Evolutionary conservation across 1,140 invertebrate species (phyloP).

Genomic region (Sarcophaga peregrina): DNA sequence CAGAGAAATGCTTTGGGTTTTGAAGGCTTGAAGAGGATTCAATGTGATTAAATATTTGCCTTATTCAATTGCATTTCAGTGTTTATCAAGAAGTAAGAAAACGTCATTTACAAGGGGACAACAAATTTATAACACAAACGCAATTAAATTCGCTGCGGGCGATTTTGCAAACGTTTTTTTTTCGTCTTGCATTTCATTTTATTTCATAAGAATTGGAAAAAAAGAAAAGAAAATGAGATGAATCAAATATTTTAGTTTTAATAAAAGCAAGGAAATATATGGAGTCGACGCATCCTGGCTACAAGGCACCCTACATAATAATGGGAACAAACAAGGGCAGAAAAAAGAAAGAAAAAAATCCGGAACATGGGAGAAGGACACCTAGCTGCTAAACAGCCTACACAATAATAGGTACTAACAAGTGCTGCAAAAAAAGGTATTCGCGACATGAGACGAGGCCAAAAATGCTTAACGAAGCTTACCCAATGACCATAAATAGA

Average conservation of each 20-base stretch:
- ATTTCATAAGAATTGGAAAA: background rate
- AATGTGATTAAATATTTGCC: background rate
- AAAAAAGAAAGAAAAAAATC: no score
- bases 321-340: no score
- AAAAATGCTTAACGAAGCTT: no score
- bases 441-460: no score
- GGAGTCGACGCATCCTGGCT: no score
- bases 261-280: background rate
- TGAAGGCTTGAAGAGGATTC: background rate
- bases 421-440: no score
- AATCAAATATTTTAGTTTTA: background rate
- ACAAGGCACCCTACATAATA: no score
- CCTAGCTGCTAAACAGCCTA: no score
- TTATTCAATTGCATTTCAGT: background rate
- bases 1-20: background rate
- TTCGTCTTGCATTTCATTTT: background rate
- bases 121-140: conserved; percentile 47
- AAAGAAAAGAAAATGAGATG: background rate
- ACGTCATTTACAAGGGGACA: conserved; percentile 39
- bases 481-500: no score
- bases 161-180: conserved; percentile 35
- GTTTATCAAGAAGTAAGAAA: conserved; percentile 5
- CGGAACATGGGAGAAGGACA: no score
- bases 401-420: no score
- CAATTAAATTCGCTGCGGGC: conserved; percentile 48